Percentiles rank a stretch among this genome's conserved stretches.
Evolutionary conservation across 2,888 invertebrate species (phyloP).

Genomic region (Apamea epomidion): DNA sequence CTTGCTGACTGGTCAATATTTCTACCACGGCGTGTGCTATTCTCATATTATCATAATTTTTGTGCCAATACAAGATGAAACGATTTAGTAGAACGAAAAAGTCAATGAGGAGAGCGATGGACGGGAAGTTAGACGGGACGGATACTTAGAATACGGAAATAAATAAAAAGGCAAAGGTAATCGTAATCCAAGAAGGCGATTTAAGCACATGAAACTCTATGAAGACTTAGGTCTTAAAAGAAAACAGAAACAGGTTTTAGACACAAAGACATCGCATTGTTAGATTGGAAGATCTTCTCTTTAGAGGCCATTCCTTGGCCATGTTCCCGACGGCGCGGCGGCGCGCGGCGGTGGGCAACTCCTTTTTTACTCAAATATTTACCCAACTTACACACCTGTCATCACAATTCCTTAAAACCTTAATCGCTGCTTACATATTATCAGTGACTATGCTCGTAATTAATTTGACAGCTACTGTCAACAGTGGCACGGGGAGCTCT

Average conservation of each 20-base stretch:
- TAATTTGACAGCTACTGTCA: slow-evolving; percentile 53
- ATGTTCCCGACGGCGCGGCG: too few relatives aligned
- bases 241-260: neutral
- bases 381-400: slow-evolving; percentile 27
- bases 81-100: neutral
- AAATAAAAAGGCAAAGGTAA: too few relatives aligned
- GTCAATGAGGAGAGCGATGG: neutral
- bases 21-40: neutral
- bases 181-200: too few relatives aligned
- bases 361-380: neutral
- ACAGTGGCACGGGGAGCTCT: slow-evolving; percentile 53
- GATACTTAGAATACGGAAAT: too few relatives aligned
- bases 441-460: slow-evolving; percentile 26
- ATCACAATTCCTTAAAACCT: slow-evolving; percentile 40
- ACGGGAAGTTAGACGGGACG: too few relatives aligned
- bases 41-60: neutral
- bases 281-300: neutral
- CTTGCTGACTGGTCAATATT: neutral
- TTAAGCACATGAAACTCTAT: too few relatives aligned
- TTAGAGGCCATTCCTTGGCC: too few relatives aligned
- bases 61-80: neutral
- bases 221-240: neutral
- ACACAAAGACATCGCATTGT: neutral
- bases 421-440: slow-evolving; percentile 35
- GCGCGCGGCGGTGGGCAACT: neutral